Evolutionary conservation across 2,797 vertebrate species (phyloP).

Genomic region (Neopelma chrysocephalum): DNA sequence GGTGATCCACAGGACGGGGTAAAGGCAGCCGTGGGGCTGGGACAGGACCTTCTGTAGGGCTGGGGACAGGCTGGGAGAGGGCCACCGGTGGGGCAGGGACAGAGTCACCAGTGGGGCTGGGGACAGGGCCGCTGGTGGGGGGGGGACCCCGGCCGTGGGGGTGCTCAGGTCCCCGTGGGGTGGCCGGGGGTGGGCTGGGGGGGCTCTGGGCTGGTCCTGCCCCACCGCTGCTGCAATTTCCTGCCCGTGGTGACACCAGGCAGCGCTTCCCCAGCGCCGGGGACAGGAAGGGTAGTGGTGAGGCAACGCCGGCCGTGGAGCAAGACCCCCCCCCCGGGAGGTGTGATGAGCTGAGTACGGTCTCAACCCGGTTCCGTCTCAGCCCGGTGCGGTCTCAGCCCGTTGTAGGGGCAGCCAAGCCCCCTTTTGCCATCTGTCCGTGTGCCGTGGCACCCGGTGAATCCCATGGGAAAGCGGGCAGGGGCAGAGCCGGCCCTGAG

Average conservation of each 20-base stretch:
- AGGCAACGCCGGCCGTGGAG: not conserved
- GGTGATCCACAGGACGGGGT: too few species aligned
- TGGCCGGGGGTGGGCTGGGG: too few species aligned
- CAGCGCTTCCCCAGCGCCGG: not conserved
- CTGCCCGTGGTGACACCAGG: not conserved
- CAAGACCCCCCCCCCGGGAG: not conserved
- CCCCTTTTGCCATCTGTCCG: not conserved
- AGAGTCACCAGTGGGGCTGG: too few species aligned
- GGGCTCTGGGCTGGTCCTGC: not conserved
- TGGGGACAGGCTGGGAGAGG: not conserved
- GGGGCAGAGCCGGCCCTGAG: not conserved
- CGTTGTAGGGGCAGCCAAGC: fast-evolving
- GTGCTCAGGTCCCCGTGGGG: fast-evolving
- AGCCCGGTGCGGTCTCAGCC: not conserved
- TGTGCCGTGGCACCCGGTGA: not conserved
- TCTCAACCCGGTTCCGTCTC: not conserved
- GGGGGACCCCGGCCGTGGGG: fast-evolving
- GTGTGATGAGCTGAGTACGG: not conserved
- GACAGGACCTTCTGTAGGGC: not conserved
- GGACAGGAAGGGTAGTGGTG: not conserved
- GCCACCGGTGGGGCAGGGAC: not conserved
- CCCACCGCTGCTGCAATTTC: not conserved
- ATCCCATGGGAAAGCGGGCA: not conserved
- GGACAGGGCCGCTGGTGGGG: not conserved
- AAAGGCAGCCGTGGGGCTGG: not conserved